Conservation (phyloP, 1,140 invertebrate genomes). For the Ips typographus region DNA sequence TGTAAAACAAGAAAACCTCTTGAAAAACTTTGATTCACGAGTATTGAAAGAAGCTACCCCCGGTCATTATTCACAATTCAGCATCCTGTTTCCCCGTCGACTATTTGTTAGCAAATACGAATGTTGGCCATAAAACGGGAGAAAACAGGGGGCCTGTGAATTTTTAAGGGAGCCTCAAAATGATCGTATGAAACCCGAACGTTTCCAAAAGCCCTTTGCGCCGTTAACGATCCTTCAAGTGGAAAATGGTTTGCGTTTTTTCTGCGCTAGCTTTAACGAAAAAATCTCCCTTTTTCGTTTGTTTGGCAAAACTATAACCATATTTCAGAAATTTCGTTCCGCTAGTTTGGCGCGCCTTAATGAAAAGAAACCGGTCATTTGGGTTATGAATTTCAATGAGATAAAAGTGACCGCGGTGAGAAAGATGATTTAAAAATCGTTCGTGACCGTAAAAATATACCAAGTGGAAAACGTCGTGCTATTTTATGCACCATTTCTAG, state of each 20-base stretch:
- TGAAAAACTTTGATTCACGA: neutral
- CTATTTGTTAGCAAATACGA: constrained; percentile 4
- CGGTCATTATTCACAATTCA: neutral
- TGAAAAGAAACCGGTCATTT: neutral
- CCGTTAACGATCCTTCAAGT: neutral
- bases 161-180: neutral
- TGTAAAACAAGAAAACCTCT: neutral
- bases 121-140: neutral
- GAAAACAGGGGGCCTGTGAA: neutral
- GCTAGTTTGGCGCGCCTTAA: neutral
- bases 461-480: neutral
- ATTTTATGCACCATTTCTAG: too few species aligned
- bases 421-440: constrained; percentile 4
- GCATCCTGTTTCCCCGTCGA: neutral
- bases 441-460: neutral
- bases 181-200: neutral
- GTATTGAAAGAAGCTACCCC: neutral
- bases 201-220: neutral
- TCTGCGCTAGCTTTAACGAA: neutral
- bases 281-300: too few species aligned
- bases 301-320: too few species aligned
- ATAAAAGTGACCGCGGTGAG: neutral
- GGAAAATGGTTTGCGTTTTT: neutral
- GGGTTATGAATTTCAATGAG: neutral
- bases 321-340: too few species aligned